Conservation (phyloP, 2,888 invertebrate species). For the Calameuta filiformis region DNA sequence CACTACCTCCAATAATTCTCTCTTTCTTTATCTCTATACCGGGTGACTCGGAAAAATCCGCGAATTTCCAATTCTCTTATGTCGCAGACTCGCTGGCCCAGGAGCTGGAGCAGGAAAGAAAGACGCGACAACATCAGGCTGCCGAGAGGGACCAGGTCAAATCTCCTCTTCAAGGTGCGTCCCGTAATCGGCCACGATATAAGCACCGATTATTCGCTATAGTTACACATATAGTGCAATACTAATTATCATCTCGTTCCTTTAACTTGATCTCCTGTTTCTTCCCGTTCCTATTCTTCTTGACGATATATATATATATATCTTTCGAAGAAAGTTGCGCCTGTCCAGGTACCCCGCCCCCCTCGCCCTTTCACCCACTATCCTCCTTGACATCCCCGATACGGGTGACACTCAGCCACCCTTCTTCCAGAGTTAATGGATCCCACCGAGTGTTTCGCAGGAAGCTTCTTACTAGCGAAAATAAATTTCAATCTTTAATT, state of each 20-base stretch:
- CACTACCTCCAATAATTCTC: background rate
- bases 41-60: background rate
- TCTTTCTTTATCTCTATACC: background rate
- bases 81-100: slow-evolving; percentile 85
- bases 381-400: background rate
- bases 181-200: background rate
- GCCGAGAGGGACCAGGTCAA: slow-evolving; percentile 84
- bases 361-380: background rate
- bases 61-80: slow-evolving; percentile 49
- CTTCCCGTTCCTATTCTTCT: background rate
- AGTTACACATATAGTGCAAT: background rate
- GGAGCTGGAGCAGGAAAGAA: slow-evolving; percentile 89
- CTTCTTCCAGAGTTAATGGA: background rate
- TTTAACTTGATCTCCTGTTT: background rate
- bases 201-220: background rate
- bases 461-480: slow-evolving; percentile 33
- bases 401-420: background rate
- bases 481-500: slow-evolving; percentile 62
- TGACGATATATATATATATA: background rate
- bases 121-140: slow-evolving; percentile 81
- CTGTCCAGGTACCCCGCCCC: background rate
- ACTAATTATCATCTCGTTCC: background rate
- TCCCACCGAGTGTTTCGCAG: slow-evolving; percentile 17
- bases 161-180: slow-evolving; percentile 81
- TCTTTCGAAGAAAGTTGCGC: background rate